Evolutionary conservation across 2,113 vertebrate species (phyloP).

Genomic region (Aegypius monachus): DNA sequence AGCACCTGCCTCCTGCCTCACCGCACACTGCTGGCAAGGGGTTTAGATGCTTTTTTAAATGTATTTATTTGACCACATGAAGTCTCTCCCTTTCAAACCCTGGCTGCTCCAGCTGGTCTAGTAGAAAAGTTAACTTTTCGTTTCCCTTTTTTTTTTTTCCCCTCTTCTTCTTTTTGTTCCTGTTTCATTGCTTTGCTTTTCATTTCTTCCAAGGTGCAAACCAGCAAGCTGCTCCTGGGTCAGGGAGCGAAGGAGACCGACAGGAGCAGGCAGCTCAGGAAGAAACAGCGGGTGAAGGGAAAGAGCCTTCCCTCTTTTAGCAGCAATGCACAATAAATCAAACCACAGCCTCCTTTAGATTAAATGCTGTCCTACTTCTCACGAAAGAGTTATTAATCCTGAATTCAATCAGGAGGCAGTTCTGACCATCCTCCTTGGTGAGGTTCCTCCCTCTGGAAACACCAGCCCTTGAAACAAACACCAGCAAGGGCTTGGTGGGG

Average conservation of each 20-base stretch:
- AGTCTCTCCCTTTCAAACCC: background rate
- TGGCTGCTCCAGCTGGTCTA: background rate
- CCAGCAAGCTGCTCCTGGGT: background rate
- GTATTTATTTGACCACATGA: background rate
- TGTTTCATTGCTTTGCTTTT: background rate
- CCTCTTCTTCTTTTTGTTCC: background rate
- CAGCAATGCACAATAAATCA: background rate
- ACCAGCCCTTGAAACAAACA: background rate
- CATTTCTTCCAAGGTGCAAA: background rate
- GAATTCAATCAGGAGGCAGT: background rate
- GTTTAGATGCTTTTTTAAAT: background rate
- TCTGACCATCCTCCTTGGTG: background rate
- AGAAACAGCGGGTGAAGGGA: background rate
- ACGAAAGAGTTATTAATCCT: background rate
- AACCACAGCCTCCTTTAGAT: background rate
- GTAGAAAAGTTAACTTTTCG: rapidly evolving
- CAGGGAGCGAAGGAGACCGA: background rate
- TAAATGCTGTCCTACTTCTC: background rate
- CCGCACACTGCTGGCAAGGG: background rate
- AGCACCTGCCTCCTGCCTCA: background rate
- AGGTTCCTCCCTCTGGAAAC: background rate
- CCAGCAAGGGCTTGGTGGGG: background rate
- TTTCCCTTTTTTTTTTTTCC: no score
- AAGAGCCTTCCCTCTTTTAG: background rate
- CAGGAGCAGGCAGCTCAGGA: background rate